Evolutionary conservation across 2,888 invertebrate species (phyloP).

Genomic region (Melinaea menophilus): DNA sequence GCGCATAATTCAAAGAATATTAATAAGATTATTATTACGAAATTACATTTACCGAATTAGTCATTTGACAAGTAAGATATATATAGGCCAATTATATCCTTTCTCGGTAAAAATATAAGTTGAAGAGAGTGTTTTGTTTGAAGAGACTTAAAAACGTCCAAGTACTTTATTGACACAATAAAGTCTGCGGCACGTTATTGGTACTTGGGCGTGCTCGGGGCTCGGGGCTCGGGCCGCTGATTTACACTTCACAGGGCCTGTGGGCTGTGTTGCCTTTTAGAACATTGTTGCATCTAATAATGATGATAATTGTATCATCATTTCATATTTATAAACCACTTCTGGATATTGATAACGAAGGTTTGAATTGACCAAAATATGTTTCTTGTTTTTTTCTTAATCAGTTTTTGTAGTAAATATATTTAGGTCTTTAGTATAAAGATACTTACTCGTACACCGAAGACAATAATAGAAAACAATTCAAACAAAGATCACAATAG

Average conservation of each 20-base stretch:
- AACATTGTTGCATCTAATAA: slow-evolving; percentile 8
- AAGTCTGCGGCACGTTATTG: slow-evolving; percentile 56
- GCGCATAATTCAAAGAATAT: too few species aligned
- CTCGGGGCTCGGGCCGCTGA: slow-evolving; percentile 52
- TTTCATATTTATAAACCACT: too few species aligned
- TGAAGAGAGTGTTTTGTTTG: slow-evolving; percentile 56
- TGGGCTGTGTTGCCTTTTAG: not conserved
- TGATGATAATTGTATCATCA: too few species aligned
- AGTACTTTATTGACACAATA: slow-evolving; percentile 63
- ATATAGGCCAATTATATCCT: slow-evolving; percentile 33
- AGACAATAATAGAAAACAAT: not conserved
- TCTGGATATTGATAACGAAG: too few species aligned
- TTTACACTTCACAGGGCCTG: slow-evolving; percentile 40
- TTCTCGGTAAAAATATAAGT: slow-evolving; percentile 43
- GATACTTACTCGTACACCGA: not conserved
- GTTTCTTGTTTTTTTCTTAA: too few species aligned
- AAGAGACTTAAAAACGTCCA: slow-evolving; percentile 50
- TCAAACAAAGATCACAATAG: slow-evolving; percentile 24
- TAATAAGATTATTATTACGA: too few species aligned
- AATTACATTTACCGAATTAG: slow-evolving; percentile 5
- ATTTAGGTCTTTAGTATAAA: not conserved
- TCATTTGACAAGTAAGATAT: slow-evolving; percentile 7
- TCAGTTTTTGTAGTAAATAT: not conserved
- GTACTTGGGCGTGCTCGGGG: slow-evolving; percentile 44
- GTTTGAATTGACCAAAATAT: too few species aligned